Evolutionary conservation across 2,113 vertebrate genomes (phyloP), one percentile per base, ranked within the genome.

Genomic region (Prietella phreatophila): DNA sequence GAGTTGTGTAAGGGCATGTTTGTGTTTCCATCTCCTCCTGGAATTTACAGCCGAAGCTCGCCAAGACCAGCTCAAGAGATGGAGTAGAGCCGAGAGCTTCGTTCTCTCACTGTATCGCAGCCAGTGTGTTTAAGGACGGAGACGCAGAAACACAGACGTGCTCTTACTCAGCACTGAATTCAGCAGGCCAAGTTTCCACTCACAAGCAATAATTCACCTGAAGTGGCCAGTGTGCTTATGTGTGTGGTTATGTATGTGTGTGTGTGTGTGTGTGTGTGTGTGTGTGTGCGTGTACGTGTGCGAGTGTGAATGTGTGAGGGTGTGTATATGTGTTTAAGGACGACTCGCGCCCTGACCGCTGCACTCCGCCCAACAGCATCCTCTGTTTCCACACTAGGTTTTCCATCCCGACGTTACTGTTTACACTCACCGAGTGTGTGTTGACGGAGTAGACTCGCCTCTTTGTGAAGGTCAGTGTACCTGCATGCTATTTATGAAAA

Each of bases 171-270:
- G 93, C 91, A 90, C 92, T 84, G 88, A 92, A 92, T 92, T 93
- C 91, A 90, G 92, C 90, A 90, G 91, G 93, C 94, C 94, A 95
- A 95, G 94, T 96, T 96, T 96, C 95, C 94, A 95, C 92, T 94
- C 83, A 22, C 92, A 92, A 94, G 95, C 93, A 95, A 95, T 95
- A 95, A 95, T 95, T 96, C 94, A 94, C 91, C 93, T 93, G 92
- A 94, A 95, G 93, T 94, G 92, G 92, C 92, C 88, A 93, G 91
- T 93, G 89, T 92, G 91, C 33, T 60, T 81, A 60, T 87, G 79
- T 83, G 84, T 86, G 56, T 82, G 91, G 47, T 50, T 50, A 50
- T 50, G 42, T 47, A 47, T 81, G 75, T 90, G 89, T 90, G 85
- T 86, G 85, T 39, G 25, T 82, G 47, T 84, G 85, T 84, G 82